Evolutionary conservation across 2,888 invertebrate genomes (phyloP).

Genomic region (Acleris laterana): DNA sequence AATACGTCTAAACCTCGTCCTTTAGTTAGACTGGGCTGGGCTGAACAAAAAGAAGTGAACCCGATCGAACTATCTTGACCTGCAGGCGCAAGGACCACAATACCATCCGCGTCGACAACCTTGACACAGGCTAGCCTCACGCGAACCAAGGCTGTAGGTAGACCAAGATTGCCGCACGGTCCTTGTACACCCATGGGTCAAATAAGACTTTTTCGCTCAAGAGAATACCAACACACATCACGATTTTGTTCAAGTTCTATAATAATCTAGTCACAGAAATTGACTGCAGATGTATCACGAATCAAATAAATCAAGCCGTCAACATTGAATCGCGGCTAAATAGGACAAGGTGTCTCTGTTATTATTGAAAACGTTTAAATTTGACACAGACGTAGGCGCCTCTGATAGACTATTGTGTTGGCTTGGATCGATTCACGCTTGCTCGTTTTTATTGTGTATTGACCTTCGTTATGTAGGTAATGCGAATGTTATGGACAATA

Average conservation of each 20-base stretch:
- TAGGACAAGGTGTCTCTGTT: constrained; percentile 57
- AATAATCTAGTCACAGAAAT: constrained; percentile 37
- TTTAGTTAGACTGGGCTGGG: too few relatives aligned
- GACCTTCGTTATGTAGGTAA: constrained; percentile 41
- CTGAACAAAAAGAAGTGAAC: too few relatives aligned
- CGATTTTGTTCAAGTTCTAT: constrained; percentile 19
- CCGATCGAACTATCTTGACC: too few relatives aligned
- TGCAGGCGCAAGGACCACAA: too few relatives aligned
- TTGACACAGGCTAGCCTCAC: too few relatives aligned
- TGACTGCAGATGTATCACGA: constrained; percentile 48
- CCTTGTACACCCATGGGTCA: too few relatives aligned
- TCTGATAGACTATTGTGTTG: constrained; percentile 62
- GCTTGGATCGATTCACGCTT: constrained; percentile 46
- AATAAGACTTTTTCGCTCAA: too few relatives aligned
- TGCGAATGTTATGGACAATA: constrained; percentile 34
- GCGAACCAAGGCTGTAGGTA: too few relatives aligned
- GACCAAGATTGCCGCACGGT: too few relatives aligned
- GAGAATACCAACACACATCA: not conserved
- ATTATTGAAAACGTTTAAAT: constrained; percentile 52
- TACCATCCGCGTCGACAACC: too few relatives aligned
- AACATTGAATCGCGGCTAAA: constrained; percentile 55
- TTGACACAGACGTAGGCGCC: constrained; percentile 42
- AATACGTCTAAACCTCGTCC: too few relatives aligned
- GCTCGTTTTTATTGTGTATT: constrained; percentile 44
- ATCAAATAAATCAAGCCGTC: constrained; percentile 57